A percentile compares a stretch with the other conserved stretches of the same genome.
Evolutionary conservation across 2,888 invertebrate species (phyloP).

Genomic region (Oscheius sp.): DNA sequence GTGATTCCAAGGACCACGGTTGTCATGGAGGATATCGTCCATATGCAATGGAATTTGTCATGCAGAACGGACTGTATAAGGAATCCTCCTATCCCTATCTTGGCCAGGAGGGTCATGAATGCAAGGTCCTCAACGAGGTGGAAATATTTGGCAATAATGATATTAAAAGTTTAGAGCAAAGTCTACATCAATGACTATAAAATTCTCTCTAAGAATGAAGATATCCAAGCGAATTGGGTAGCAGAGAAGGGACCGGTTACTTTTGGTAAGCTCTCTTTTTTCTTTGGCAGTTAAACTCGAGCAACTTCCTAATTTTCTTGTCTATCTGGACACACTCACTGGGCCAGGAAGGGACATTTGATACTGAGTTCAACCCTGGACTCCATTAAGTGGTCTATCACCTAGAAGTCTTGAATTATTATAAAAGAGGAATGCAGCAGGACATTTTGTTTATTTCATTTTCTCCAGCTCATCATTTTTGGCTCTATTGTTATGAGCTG

Average conservation of each 20-base stretch:
- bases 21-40: slow-evolving; percentile 57
- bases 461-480: not conserved
- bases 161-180: slow-evolving; percentile 26
- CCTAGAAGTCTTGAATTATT: no score
- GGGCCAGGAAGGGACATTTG: no score
- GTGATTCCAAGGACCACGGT: slow-evolving; percentile 54
- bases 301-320: no score
- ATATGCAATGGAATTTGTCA: slow-evolving; percentile 55
- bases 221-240: not conserved
- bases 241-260: not conserved
- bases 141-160: not conserved
- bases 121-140: slow-evolving; percentile 9
- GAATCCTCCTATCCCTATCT: slow-evolving; percentile 48
- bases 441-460: not conserved
- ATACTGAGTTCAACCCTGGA: no score
- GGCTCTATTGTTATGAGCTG: no score
- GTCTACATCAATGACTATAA: slow-evolving; percentile 44
- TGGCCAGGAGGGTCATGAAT: slow-evolving; percentile 37
- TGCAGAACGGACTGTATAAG: slow-evolving; percentile 45
- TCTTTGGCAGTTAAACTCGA: no score
- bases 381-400: no score
- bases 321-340: no score
- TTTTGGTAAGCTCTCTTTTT: not conserved
- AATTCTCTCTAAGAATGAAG: slow-evolving; percentile 46
- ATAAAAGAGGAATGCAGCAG: no score